A percentile compares a stretch with the other conserved stretches of the same genome.
Conservation (phyloP, 2,888 invertebrate species). For the Hololepta plana region DNA sequence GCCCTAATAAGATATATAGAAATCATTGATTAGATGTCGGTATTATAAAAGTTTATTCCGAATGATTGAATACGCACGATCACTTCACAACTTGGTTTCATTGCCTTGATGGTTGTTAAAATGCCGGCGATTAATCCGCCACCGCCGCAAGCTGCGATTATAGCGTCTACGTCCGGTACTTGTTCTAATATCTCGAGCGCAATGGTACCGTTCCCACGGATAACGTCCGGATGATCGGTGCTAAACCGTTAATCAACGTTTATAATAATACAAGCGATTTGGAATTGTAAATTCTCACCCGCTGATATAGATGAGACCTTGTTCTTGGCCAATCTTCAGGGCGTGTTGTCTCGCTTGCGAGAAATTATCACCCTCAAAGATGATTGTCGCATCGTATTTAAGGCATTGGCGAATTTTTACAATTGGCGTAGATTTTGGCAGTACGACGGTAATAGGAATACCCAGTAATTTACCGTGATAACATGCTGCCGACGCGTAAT, state of each 20-base stretch:
- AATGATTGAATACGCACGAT: constrained; percentile 39
- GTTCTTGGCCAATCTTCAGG: not conserved
- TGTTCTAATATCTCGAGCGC: constrained; percentile 80
- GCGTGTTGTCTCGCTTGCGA: not conserved
- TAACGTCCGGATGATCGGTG: constrained; percentile 79
- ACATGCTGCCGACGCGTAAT: not conserved
- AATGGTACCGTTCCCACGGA: constrained; percentile 82
- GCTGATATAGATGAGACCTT: not conserved
- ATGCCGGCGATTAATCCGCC: constrained; percentile 77
- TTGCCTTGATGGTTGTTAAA: constrained; percentile 65
- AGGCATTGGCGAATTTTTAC: not conserved
- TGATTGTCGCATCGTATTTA: not conserved
- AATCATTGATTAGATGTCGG: too few relatives aligned
- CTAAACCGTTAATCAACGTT: constrained; percentile 7
- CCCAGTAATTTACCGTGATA: not conserved
- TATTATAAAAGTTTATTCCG: too few relatives aligned
- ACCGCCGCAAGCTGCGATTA: constrained; percentile 77
- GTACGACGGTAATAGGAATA: not conserved
- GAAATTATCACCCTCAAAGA: not conserved
- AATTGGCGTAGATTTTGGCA: not conserved
- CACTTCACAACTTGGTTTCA: constrained; percentile 58
- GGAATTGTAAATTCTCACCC: too few relatives aligned
- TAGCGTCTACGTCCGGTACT: constrained; percentile 65
- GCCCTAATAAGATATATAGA: too few relatives aligned
- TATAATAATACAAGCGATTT: too few relatives aligned